phyloP scores from a whole-genome alignment of 2,888 invertebrate species.

The Xanthia icteritia region DNA sequence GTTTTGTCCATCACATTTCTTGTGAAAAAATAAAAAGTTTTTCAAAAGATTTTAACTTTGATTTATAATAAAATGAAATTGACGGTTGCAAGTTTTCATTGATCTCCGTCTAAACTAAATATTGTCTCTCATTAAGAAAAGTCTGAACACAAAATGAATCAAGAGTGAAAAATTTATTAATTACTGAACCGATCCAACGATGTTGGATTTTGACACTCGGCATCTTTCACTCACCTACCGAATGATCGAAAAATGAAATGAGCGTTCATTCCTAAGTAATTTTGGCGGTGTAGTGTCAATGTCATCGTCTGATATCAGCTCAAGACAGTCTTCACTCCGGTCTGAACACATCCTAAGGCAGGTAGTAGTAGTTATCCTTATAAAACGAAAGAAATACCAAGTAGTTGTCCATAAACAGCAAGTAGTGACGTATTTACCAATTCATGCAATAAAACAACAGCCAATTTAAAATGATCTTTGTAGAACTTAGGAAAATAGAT shows the following conservation, averaged over 20 bases:
- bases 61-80: neutral
- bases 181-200: neutral
- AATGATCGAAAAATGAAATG: neutral
- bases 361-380: conserved; percentile 1
- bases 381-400: conserved; percentile 53
- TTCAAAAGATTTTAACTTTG: neutral
- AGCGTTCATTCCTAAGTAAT: neutral
- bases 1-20: neutral
- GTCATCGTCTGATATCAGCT: neutral
- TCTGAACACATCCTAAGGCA: neutral
- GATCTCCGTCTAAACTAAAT: neutral
- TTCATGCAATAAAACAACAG: conserved; percentile 69
- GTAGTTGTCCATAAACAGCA: conserved; percentile 60
- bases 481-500: neutral
- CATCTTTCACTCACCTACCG: neutral
- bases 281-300: neutral
- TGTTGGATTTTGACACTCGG: neutral
- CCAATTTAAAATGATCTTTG: conserved; percentile 57
- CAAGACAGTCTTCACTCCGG: neutral
- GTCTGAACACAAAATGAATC: neutral
- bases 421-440: conserved; percentile 70
- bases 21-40: neutral
- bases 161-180: neutral
- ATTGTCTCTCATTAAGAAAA: neutral
- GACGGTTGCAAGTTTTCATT: neutral